Base-by-base conservation (phyloP, 2,797 vertebrate species). In the Syngnathus rostellatus region DNA sequence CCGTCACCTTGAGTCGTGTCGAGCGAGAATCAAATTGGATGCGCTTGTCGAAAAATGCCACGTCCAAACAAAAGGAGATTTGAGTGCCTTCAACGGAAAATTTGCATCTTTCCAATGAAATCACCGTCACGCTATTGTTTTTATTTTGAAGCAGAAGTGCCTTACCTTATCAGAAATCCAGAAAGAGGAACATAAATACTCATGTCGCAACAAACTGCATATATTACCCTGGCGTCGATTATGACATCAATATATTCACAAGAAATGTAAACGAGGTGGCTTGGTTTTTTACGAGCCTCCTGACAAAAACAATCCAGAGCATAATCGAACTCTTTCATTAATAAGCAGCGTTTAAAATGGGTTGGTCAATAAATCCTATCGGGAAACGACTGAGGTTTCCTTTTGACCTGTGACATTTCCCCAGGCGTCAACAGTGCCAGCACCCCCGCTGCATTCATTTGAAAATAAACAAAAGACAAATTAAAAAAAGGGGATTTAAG, bases 1-100 rank as follows among this genome's bases (percentile, higher is more conserved):
- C 70, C 71, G 70, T 81, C 81, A 63, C 66, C 77, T 63, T 68
- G 53, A 70, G 69, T 70, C 41, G 40, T 63, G 68, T 78, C 73
- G 67, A 65, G 62, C 61, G 70, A n/a, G 25, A 67, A 72, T 69
- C 63, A 76, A 65, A 72, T 68, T 66, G 75, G 66, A 61, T 14
- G 61, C 10, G n/a, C 58, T 31, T 62, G 14, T 25, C 64, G n/a
- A n/a, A 37, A 70, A 59, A 38, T 64, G 64, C 63, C 67, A 21
- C 53, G 66, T 66, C 71, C 74, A 71, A 76, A 71, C 67, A 68
- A 68, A 72, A 51, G 71, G 37, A 65, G 55, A 59, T 23, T 12
- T 21, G 12, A 21, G 60, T 16, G 12, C 9, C 11, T 16, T 10
- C 25, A 63, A 63, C 61, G 8, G 12, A 51, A 50, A 64, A 72